Evolutionary conservation across 2,113 vertebrate species (phyloP), one percentile per base, ranked within the genome.

Genomic region (Genyomyrus donnyi): DNA sequence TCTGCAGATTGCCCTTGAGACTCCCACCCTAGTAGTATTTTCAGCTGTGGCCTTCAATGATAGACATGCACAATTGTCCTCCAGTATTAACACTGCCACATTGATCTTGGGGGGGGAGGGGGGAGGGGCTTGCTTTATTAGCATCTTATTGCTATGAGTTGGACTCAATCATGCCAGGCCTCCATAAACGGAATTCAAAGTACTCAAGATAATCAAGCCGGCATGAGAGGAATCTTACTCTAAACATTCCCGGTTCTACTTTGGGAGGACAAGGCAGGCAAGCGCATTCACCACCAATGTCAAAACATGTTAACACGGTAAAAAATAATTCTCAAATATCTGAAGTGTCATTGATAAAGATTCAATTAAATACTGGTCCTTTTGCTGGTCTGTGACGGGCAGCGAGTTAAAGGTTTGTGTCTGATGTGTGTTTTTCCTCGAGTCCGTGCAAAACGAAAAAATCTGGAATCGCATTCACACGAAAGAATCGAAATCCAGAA

Each of bases 401-500:
- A 66, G 24, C 24, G 58, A 35, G 31, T 39, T 74, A 74, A 74
- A 13, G 31, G 13, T 15, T 77, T 56, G 53, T 15, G 70, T 39
- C 70, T 42, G 35, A 19, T 42, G 3, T 15, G 15, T 19, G 70
- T 77, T 77, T 42, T 42, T 42, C 74, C 27, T 77, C 15, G 13
- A 24, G 35, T 42, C 42, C 86, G 88, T 62, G 83, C 53, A 80
- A 50, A 58, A 58, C 21, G 1, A n/a, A 58, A 58, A 58, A 58
- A n/a, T 7, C 46, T 39, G 53, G 39, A 39, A 66, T 49, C 58
- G 88, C 84, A 91, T 89, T 90, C 90, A 49, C 86, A 62, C 66
- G 27, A 39, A 91, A 89, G 86, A 87, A 91, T 91, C 88, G 90
- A 92, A 91, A 90, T 90, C 92, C 93, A 94, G 93, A 94, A 94